Base-by-base conservation (phyloP, 1,140 invertebrate genomes). In the Frieseomelitta varia region DNA sequence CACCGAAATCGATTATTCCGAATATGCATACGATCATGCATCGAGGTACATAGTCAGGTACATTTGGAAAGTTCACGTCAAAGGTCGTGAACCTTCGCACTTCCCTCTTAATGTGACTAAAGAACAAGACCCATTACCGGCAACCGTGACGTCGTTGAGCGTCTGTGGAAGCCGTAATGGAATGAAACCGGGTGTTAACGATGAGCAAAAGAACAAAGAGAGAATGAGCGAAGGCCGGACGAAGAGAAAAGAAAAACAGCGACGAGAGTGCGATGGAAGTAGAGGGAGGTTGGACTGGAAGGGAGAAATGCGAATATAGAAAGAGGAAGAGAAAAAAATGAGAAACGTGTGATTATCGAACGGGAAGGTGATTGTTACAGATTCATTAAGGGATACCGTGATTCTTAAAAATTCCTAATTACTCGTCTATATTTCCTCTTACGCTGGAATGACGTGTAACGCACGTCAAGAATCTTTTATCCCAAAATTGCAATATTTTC, bases 391-490 rank as follows among this genome's bases (percentile, higher is more conserved):
- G 89, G 85, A 75, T 78, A 68, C 76, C 77, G 53, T 87, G 73
- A 90, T 87, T 87, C 90, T 90, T 90, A 87, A 84, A 90, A 90
- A 92, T 92, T 78, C 86, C 55, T 85, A 92, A 92, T 92, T 90
- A 87, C 90, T 87, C 85, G 83, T 87, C 87, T 47, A 79, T 91
- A 89, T 90, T 90, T 92, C 77, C 86, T 30, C 30, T 30, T 30
- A 2, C 53, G 53, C 17, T 55, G 53, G 53, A 55, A 17, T 15
- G 17, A 55, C n/a, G n/a, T n/a, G n/a, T n/a, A n/a, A n/a, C n/a
- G n/a, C n/a, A n/a, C 53, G 53, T 55, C 14, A 1, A 30, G 30
- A 30, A 30, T 30, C 30, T 30, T 30, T 30, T 30, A 30, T 30
- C 30, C 30, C 30, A 30, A 30, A 30, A 30, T 30, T 30, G 30